phyloP scores from a whole-genome alignment of 2,113 vertebrate genomes.

The Poicephalus meyeri region DNA sequence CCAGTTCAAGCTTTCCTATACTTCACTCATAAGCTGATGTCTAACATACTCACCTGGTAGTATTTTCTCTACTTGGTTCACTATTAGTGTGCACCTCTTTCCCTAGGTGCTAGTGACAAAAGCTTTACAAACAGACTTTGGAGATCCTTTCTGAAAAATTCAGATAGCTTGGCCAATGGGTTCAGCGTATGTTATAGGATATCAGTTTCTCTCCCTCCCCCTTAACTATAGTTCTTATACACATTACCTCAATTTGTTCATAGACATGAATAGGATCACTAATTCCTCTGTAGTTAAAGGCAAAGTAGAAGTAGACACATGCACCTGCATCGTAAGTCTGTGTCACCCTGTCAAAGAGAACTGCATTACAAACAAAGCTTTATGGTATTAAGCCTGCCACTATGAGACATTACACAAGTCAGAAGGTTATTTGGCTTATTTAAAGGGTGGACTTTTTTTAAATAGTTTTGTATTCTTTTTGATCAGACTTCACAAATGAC shows the following conservation, averaged over 20 bases:
- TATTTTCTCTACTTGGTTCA: background rate
- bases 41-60: background rate
- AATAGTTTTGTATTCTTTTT: background rate
- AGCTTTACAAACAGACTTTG: background rate
- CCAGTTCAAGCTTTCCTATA: background rate
- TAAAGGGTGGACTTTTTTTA: background rate
- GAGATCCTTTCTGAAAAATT: background rate
- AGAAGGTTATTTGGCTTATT: background rate
- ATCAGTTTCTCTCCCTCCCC: background rate
- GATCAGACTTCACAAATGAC: background rate
- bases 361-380: constrained; percentile 45
- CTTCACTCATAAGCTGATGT: background rate
- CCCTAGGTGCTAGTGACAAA: background rate
- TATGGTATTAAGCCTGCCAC: constrained; percentile 40
- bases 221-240: background rate
- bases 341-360: constrained; percentile 85
- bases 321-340: constrained; percentile 96
- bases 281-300: constrained; percentile 98
- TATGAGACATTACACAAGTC: constrained; percentile 5
- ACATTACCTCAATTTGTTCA: constrained; percentile 94
- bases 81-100: background rate
- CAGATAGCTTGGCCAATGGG: background rate
- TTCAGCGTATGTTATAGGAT: background rate
- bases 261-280: constrained; percentile 91
- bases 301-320: constrained; percentile 99